Evolutionary conservation across 2,888 invertebrate species (phyloP).

Genomic region (Branchipolynoe longqiensis): DNA sequence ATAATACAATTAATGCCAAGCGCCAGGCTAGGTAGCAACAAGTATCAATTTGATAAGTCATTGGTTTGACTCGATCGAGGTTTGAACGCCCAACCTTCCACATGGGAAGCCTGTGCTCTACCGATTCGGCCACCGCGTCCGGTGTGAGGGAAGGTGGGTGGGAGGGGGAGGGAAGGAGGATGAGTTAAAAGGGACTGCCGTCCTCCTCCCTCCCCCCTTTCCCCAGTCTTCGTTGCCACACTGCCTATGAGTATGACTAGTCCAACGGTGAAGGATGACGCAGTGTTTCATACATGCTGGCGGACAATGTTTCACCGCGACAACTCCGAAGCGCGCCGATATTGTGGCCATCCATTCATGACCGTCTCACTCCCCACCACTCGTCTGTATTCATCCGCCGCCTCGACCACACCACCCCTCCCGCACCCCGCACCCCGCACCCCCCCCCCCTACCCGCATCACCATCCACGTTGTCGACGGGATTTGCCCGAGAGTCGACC

Average conservation of each 20-base stretch:
- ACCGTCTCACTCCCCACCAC: conserved; percentile 41
- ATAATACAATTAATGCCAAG: no score
- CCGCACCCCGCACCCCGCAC: no score
- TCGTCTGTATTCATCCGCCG: conserved; percentile 50
- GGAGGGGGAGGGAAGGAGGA: not conserved
- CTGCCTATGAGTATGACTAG: no score
- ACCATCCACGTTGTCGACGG: conserved; percentile 4
- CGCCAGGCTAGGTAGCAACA: no score
- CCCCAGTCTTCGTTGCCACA: no score
- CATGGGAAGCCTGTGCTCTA: no score
- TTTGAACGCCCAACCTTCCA: no score
- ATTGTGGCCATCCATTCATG: conserved; percentile 56
- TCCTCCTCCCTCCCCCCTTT: not conserved
- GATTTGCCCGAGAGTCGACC: not conserved
- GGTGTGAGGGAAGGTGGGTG: not conserved
- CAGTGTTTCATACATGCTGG: conserved; percentile 53
- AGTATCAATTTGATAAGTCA: no score
- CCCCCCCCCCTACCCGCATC: no score
- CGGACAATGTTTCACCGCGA: conserved; percentile 45
- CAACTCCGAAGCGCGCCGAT: conserved; percentile 46
- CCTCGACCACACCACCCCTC: no score
- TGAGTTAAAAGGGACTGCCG: conserved; percentile 17
- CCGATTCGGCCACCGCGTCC: no score
- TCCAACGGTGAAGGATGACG: conserved; percentile 49
- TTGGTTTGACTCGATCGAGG: no score